phyloP scores from a whole-genome alignment of 2,888 invertebrate genomes.

The Margaritifera margaritifera region DNA sequence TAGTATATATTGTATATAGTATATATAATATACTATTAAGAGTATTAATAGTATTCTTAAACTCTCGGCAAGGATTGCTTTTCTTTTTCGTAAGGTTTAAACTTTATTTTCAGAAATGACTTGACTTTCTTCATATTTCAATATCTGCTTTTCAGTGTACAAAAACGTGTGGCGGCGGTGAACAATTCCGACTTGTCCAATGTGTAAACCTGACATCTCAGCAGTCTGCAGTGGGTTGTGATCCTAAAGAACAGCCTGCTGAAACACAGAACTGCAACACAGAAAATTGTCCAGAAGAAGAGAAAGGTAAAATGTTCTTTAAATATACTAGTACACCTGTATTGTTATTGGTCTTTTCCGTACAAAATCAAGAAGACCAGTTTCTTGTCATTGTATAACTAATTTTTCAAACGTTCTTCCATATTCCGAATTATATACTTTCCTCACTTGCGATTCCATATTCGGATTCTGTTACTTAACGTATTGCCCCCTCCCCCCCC shows the following conservation, averaged over 20 bases:
- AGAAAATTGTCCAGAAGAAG: conserved; percentile 63
- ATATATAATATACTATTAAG: no score
- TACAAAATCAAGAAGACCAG: not conserved
- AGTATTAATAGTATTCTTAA: no score
- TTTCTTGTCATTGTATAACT: not conserved
- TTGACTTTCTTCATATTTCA: no score
- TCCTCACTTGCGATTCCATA: not conserved
- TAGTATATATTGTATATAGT: no score
- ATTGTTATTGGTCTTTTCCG: not conserved
- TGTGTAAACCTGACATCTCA: conserved; percentile 71
- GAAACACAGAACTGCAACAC: conserved; percentile 67
- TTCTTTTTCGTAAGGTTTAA: no score
- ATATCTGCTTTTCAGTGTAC: conserved; percentile 64
- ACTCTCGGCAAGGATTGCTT: no score
- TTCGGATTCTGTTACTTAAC: not conserved
- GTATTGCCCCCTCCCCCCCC: not conserved
- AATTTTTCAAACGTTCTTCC: not conserved
- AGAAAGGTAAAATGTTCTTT: conserved; percentile 39
- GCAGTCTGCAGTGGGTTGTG: conserved; percentile 65
- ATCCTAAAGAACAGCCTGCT: conserved; percentile 56
- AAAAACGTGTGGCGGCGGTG: conserved; percentile 71
- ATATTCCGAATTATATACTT: not conserved
- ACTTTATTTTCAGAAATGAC: no score
- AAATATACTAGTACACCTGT: not conserved
- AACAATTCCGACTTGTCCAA: conserved; percentile 72